Percentiles rank a stretch among this genome's conserved stretches.
These are phyloP conservation scores for Agrotis puta DNA, from an alignment of 2,888 invertebrate genomes.

Conservation along the genomic window DNA sequence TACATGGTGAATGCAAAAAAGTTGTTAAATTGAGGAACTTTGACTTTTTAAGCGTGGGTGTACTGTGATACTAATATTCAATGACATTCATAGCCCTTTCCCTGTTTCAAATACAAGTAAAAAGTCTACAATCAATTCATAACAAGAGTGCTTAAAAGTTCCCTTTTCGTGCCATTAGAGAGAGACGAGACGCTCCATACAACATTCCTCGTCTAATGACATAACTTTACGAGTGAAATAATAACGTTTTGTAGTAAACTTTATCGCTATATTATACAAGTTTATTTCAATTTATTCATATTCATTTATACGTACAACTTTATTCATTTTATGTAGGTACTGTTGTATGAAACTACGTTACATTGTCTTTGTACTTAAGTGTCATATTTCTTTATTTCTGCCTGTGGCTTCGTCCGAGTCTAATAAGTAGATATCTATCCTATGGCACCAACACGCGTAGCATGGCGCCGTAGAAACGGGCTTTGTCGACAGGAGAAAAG, in stretches of 20 bases:
- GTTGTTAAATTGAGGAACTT: no score
- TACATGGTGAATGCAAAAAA: no score
- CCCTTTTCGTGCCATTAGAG: not conserved
- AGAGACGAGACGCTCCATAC: not conserved
- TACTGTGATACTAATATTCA: no score
- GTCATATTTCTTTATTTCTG: no score
- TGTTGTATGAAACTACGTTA: not conserved
- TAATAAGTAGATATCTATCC: no score
- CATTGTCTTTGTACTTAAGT: not conserved
- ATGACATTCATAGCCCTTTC: not conserved
- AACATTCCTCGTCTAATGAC: constrained; percentile 23
- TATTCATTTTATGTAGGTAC: not conserved
- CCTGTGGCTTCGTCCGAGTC: no score
- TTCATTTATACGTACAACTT: not conserved
- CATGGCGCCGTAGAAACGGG: no score
- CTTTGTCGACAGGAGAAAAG: no score
- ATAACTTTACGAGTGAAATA: constrained; percentile 20
- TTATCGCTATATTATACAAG: constrained; percentile 16
- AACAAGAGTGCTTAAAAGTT: constrained; percentile 10
- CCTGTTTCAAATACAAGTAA: not conserved
- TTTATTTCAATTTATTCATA: constrained; percentile 19
- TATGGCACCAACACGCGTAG: no score
- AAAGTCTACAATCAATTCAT: constrained; percentile 11
- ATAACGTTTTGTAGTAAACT: constrained; percentile 15
- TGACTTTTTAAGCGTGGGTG: no score